A percentile compares a stretch with the other conserved stretches of the same genome.
Conservation (phyloP, 2,797 vertebrate genomes). For the Alfaro cultratus region DNA sequence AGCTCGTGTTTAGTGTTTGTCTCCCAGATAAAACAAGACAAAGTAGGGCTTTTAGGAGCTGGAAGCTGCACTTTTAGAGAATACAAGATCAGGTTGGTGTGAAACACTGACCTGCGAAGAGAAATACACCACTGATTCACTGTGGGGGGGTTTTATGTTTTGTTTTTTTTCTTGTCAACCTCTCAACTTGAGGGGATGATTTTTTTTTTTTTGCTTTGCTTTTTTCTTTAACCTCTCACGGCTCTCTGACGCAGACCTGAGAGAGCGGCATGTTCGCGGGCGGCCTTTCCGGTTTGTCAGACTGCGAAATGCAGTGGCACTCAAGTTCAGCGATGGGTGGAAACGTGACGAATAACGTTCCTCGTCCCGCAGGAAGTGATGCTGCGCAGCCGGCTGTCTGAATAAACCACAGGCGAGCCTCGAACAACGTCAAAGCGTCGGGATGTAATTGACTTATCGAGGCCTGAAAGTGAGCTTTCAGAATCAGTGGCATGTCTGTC, state of each 20-base stretch:
- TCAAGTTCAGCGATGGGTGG: slow-evolving; percentile 22
- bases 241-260: slow-evolving; percentile 8
- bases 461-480: not conserved
- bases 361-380: slow-evolving; percentile 29
- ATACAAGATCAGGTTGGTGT: not conserved
- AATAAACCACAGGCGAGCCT: slow-evolving; percentile 18
- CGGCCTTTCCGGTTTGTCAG: slow-evolving; percentile 31
- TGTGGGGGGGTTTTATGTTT: slow-evolving; percentile 9
- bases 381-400: slow-evolving; percentile 8
- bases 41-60: slow-evolving; percentile 27
- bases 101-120: not conserved
- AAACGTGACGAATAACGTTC: slow-evolving; percentile 47
- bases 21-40: slow-evolving; percentile 36
- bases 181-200: not conserved
- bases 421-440: not conserved
- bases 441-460: not conserved
- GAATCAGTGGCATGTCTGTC: not conserved
- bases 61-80: slow-evolving; percentile 14
- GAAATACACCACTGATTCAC: not conserved
- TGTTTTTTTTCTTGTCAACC: slow-evolving; percentile 14
- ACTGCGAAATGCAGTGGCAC: slow-evolving; percentile 18
- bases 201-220: not conserved
- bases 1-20: slow-evolving; percentile 31
- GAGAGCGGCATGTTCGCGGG: slow-evolving; percentile 24
- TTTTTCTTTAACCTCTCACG: not conserved